These are phyloP conservation scores for Phyllostomus discolor DNA, from an alignment of 2,113 vertebrate species.

Conservation along the genomic window DNA sequence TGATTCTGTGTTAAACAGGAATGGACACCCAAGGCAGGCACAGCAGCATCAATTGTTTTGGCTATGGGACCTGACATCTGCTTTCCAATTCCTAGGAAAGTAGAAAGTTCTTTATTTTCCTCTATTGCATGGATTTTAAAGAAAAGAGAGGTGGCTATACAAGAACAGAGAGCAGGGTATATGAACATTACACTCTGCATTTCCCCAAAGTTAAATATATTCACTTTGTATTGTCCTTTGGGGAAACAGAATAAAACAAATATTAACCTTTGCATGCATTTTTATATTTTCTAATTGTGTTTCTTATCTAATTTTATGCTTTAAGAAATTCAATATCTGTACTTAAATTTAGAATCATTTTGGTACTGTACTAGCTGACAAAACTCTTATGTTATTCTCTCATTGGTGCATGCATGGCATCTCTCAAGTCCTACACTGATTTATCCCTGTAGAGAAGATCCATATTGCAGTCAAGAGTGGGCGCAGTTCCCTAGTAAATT, in stretches of 20 bases:
- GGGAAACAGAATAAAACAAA: not conserved
- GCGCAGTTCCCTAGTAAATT: not conserved
- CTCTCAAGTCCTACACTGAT: not conserved
- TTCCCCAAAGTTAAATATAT: not conserved
- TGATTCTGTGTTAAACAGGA: not conserved
- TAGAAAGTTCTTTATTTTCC: not conserved
- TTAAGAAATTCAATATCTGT: not conserved
- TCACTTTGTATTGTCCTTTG: not conserved
- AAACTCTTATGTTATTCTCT: not conserved
- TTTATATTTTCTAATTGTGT: not conserved
- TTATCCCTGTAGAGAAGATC: not conserved
- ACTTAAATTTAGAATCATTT: not conserved
- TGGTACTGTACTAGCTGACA: not conserved
- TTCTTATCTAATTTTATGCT: not conserved
- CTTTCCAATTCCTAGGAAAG: not conserved
- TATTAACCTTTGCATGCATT: not conserved
- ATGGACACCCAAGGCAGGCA: no score
- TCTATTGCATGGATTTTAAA: not conserved
- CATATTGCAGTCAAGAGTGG: not conserved
- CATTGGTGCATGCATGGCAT: no score
- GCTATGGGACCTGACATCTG: not conserved
- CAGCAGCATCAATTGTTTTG: not conserved
- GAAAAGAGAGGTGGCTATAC: not conserved
- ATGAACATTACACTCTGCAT: not conserved
- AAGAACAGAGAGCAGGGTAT: not conserved